Percentiles rank a stretch among this genome's conserved stretches.
Evolutionary conservation across 2,888 invertebrate genomes (phyloP).

Genomic region (Ethmia dodecea): DNA sequence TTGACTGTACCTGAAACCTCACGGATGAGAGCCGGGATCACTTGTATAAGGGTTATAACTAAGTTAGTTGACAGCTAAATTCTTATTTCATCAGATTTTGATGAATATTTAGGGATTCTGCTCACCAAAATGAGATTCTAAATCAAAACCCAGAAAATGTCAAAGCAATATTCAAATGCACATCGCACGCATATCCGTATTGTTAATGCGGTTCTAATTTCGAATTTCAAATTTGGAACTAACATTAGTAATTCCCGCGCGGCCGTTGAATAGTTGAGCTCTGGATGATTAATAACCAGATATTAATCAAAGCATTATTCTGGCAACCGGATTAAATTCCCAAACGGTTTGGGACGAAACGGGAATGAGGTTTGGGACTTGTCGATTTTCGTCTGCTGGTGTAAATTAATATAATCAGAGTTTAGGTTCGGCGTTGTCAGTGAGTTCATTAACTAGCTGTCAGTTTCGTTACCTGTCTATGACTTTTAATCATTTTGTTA

Average conservation of each 20-base stretch:
- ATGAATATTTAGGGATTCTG: too few relatives aligned
- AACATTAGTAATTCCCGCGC: constrained; percentile 51
- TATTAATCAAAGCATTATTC: constrained; percentile 63
- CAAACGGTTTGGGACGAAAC: constrained; percentile 25
- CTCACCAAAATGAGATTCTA: too few relatives aligned
- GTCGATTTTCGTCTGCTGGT: constrained; percentile 17
- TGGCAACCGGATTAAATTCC: constrained; percentile 34
- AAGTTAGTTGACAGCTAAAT: too few relatives aligned
- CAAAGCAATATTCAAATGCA: constrained; percentile 30
- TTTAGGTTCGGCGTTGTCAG: neutral
- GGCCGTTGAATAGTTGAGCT: constrained; percentile 60
- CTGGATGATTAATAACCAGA: constrained; percentile 57
- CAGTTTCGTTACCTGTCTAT: too few relatives aligned
- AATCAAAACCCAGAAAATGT: constrained; percentile 10
- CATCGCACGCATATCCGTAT: constrained; percentile 40
- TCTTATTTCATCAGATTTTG: too few relatives aligned
- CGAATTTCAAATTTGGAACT: constrained; percentile 51
- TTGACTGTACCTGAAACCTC: too few relatives aligned
- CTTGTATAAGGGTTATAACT: too few relatives aligned
- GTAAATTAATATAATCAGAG: constrained; percentile 7
- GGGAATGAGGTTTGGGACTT: constrained; percentile 18
- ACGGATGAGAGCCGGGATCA: too few relatives aligned
- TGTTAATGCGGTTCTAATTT: constrained; percentile 56
- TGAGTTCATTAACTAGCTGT: constrained; percentile 1
- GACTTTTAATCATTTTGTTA: too few relatives aligned